Base-by-base conservation (phyloP, 1,140 invertebrate species). In the Laupala kohalensis region DNA sequence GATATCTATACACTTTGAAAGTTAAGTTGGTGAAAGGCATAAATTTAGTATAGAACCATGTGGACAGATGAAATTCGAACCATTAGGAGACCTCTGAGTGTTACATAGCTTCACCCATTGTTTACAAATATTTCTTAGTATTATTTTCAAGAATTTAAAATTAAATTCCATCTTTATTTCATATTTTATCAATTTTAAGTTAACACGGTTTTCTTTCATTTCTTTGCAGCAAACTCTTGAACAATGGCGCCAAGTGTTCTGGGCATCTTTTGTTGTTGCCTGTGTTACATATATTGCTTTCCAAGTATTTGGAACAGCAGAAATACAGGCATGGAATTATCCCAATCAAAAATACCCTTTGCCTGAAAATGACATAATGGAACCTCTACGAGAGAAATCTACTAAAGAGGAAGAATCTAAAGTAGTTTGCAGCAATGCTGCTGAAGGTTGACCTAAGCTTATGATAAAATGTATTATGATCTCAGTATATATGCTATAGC, bases 221-320 rank as follows among this genome's bases (percentile, higher is more conserved):
- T 62, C 19, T 62, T 19, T 53, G n/a, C 64, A 29, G 68, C 63
- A 64, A 28, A 64, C 68, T 64, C 23, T 72, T 28, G 63, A 70
- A n/a, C 84, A 89, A 53, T 94, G 92, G 92, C 83, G 87, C 69
- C 85, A 79, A 26, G 88, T 92, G 3, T 93, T 93, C 77, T 87
- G 84, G 70, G 81, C 91, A 12, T 83, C 88, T 19, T 82, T 87
- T 4, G 82, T 83, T 9, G 83, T 93, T 5, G 86, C 88, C 19
- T 80, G 87, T 28, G 78, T 82, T 6, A 92, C 91, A 0, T 90
- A 90, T 74, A 71, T 89, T 0, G 75, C 90, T 1, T 94, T 87
- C 76, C 85, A 90, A 76, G 81, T 91, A 68, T 89, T 86, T 76
- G 88, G 87, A 0, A 88, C 88, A 1, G 87, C 83, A 25, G 85